phyloP scores from a whole-genome alignment of 2,113 vertebrate species.

The Saguinus midas region DNA sequence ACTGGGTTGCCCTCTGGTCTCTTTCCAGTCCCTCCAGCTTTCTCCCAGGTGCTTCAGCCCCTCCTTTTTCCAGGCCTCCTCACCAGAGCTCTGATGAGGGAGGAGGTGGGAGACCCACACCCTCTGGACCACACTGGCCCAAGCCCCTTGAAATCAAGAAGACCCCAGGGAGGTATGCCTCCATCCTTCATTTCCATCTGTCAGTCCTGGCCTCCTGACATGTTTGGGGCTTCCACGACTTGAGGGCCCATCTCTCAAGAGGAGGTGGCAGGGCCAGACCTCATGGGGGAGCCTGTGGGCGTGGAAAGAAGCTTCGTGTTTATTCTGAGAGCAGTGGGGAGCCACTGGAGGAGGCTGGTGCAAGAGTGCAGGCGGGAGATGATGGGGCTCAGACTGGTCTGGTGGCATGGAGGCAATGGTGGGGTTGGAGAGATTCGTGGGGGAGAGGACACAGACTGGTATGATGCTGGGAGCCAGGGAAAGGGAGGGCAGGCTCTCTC shows the following conservation, averaged over 20 bases:
- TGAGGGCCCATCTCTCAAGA: too few species aligned
- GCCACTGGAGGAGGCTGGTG: background rate
- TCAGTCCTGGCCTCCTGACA: background rate
- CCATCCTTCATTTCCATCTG: background rate
- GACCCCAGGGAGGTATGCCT: background rate
- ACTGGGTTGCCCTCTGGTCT: background rate
- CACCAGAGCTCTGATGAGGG: background rate
- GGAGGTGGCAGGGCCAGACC: too few species aligned
- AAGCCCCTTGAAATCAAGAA: background rate
- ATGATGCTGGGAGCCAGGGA: background rate
- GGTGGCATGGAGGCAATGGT: background rate
- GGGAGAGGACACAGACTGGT: fast-evolving
- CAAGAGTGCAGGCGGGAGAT: background rate
- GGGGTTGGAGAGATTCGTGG: background rate
- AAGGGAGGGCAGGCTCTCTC: background rate
- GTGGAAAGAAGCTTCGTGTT: background rate
- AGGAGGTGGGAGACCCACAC: background rate
- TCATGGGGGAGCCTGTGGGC: background rate
- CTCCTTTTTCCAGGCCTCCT: background rate
- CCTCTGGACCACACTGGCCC: background rate
- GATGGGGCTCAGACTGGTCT: background rate
- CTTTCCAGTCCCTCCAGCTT: background rate
- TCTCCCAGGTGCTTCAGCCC: background rate
- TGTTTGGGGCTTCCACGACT: background rate
- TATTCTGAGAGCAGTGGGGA: background rate